These are phyloP conservation scores for Pipistrellus pipistrellus DNA, from an alignment of 2,797 vertebrate species.

Conservation along the genomic window DNA sequence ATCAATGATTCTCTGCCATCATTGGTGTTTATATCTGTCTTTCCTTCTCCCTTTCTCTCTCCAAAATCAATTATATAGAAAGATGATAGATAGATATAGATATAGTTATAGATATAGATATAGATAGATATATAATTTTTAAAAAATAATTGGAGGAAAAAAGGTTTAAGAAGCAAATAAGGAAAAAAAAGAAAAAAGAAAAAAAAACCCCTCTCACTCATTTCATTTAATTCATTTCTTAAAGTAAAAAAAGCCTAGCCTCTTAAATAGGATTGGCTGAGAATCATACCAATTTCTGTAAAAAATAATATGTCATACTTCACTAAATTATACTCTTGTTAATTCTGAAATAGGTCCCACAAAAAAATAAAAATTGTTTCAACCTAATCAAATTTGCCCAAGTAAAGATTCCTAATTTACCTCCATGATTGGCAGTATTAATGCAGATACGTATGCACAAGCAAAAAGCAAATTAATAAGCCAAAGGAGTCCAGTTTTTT, in stretches of 20 bases:
- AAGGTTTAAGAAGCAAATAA: not conserved
- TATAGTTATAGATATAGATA: no score
- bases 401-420: not conserved
- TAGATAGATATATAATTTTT: no score
- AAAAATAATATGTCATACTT: conserved; percentile 1
- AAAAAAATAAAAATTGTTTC: conserved; percentile 6
- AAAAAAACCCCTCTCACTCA: not conserved
- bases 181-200: not conserved
- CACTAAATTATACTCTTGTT: conserved; percentile 42
- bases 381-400: conserved; percentile 45
- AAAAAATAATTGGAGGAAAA: no score
- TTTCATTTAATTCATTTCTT: not conserved
- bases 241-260: not conserved
- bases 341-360: not conserved
- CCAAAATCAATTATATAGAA: not conserved
- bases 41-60: not conserved
- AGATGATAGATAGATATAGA: no score
- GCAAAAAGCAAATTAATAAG: conserved; percentile 44
- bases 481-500: not conserved
- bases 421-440: not conserved
- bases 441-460: not conserved
- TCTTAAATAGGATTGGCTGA: conserved; percentile 8
- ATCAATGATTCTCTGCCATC: not conserved
- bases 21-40: not conserved
- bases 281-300: not conserved